A percentile compares a stretch with the other conserved stretches of the same genome.
Conservation (phyloP, 2,888 invertebrate species). For the Eilema depressum region DNA sequence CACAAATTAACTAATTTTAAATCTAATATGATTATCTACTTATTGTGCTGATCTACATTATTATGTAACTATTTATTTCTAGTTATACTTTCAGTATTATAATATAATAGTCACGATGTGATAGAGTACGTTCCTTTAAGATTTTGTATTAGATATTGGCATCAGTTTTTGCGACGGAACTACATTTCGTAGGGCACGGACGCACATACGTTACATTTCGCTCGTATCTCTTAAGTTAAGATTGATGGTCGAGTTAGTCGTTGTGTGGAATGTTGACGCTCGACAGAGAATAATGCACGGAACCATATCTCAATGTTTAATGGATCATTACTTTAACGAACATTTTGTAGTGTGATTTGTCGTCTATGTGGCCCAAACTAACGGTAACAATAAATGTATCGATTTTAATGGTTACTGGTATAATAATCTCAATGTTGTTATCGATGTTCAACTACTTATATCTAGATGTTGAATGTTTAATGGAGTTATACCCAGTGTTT, state of each 20-base stretch:
- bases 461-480: conserved; percentile 48
- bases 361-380: conserved; percentile 25
- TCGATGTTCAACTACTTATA: conserved; percentile 49
- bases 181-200: background rate
- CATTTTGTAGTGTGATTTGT: background rate
- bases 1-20: conserved; percentile 10
- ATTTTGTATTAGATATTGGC: conserved; percentile 32
- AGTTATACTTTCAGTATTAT: conserved; percentile 48
- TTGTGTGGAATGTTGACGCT: conserved; percentile 43
- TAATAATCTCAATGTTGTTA: conserved; percentile 35
- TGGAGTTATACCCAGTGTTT: background rate
- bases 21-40: conserved; percentile 14
- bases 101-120: conserved; percentile 38
- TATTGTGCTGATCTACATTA: conserved; percentile 12
- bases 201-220: background rate
- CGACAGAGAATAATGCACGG: conserved; percentile 17
- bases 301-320: background rate
- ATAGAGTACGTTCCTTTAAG: conserved; percentile 47
- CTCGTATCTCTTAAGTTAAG: background rate
- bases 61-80: conserved; percentile 30
- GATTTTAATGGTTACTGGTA: conserved; percentile 17
- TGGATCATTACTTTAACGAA: conserved; percentile 12
- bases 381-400: conserved; percentile 33
- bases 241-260: conserved; percentile 36
- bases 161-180: conserved; percentile 29